A percentile compares a stretch with the other conserved stretches of the same genome.
Evolutionary conservation across 2,113 vertebrate genomes (phyloP).

Genomic region (Pipa parva): DNA sequence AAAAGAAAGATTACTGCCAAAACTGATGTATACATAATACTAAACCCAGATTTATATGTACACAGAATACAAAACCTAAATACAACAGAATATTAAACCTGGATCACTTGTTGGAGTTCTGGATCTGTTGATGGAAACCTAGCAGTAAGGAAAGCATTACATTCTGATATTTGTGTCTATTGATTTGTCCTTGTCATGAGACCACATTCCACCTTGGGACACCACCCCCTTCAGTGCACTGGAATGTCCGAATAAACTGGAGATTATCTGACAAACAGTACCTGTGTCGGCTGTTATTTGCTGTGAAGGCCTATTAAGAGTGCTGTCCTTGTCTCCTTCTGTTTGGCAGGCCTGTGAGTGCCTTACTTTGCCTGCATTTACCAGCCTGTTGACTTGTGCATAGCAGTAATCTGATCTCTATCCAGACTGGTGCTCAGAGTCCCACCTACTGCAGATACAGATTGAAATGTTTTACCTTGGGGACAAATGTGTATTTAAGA

Average conservation of each 20-base stretch:
- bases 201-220: too few relatives aligned
- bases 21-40: not conserved
- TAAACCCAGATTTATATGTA: not conserved
- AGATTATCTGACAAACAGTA: not conserved
- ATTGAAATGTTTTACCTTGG: too few relatives aligned
- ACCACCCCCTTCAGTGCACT: not conserved
- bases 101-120: too few relatives aligned
- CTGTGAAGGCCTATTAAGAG: too few relatives aligned
- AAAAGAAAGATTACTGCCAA: not conserved
- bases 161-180: too few relatives aligned
- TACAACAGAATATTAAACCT: not conserved
- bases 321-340: constrained; percentile 4
- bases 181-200: too few relatives aligned
- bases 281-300: too few relatives aligned
- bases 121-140: too few relatives aligned
- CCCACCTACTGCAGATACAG: too few relatives aligned
- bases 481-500: too few relatives aligned
- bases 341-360: not conserved
- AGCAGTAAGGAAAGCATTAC: too few relatives aligned
- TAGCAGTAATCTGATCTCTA: constrained; percentile 6
- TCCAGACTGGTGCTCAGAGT: not conserved
- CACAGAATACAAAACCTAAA: not conserved
- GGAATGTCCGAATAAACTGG: not conserved
- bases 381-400: not conserved
- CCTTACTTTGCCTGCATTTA: constrained; percentile 22